Evolutionary conservation across 2,113 vertebrate genomes (phyloP).

Genomic region (Eudyptes chrysolophus): DNA sequence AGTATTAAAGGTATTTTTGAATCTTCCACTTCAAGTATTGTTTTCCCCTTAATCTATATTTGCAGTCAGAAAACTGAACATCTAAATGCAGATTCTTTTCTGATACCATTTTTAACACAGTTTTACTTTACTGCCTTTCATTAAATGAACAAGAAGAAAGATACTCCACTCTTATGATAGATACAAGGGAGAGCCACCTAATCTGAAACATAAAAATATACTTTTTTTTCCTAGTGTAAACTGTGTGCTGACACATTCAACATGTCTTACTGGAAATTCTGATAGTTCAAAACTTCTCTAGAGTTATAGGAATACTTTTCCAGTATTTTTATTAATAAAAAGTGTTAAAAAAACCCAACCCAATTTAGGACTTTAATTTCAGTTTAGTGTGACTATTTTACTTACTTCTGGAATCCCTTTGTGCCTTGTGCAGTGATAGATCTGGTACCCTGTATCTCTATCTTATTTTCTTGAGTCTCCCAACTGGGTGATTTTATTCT

Average conservation of each 20-base stretch:
- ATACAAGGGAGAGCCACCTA: background rate
- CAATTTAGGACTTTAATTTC: background rate
- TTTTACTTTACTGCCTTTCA: background rate
- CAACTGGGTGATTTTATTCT: background rate
- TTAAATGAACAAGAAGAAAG: background rate
- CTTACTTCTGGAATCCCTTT: background rate
- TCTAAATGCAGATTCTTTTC: background rate
- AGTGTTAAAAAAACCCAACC: accelerated
- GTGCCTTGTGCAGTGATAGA: background rate
- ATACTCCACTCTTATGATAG: background rate
- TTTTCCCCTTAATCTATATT: background rate
- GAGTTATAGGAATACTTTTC: background rate
- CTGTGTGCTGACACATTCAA: background rate
- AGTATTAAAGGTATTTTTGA: background rate
- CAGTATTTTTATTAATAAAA: background rate
- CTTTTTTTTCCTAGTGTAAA: background rate
- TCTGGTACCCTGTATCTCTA: background rate
- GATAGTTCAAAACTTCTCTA: background rate
- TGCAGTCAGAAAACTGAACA: background rate
- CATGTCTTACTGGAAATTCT: background rate
- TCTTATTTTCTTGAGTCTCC: background rate
- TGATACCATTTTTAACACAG: background rate
- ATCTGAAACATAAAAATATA: background rate
- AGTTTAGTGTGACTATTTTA: background rate
- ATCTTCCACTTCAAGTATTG: background rate